A percentile compares a stretch with the other conserved stretches of the same genome.
Conservation (phyloP, 1,140 invertebrate species). For the Cotesia chilonis region DNA sequence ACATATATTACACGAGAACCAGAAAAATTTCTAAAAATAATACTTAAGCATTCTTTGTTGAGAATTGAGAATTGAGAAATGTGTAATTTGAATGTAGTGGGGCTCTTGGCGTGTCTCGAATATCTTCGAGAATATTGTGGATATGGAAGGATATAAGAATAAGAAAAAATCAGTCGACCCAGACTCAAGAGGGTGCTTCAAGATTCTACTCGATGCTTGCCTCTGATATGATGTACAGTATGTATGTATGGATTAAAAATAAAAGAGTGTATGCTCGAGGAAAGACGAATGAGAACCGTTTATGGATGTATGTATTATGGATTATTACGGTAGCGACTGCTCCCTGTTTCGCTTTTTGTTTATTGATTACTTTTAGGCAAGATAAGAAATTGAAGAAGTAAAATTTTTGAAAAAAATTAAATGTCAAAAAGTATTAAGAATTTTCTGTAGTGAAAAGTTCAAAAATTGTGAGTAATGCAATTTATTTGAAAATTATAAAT, state of each 20-base stretch:
- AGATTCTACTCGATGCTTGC: conserved; percentile 15
- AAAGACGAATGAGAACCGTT: conserved; percentile 22
- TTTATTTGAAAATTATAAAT: background rate
- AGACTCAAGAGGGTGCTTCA: conserved; percentile 37
- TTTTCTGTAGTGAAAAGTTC: no score
- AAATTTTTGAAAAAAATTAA: no score
- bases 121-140: no score
- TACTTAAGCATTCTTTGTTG: no score
- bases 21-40: no score
- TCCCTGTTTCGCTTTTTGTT: conserved; percentile 5
- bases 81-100: no score
- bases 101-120: no score
- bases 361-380: conserved; percentile 26
- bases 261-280: background rate
- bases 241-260: no score
- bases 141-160: background rate
- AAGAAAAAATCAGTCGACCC: conserved; percentile 29
- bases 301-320: conserved; percentile 27
- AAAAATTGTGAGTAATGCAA: background rate
- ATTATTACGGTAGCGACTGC: conserved; percentile 33
- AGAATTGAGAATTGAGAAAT: no score
- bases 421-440: no score
- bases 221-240: background rate
- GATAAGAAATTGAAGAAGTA: background rate
- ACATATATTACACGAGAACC: no score